Evolutionary conservation across 2,888 invertebrate genomes (phyloP).

Genomic region (Lycocerus yunnanus): DNA sequence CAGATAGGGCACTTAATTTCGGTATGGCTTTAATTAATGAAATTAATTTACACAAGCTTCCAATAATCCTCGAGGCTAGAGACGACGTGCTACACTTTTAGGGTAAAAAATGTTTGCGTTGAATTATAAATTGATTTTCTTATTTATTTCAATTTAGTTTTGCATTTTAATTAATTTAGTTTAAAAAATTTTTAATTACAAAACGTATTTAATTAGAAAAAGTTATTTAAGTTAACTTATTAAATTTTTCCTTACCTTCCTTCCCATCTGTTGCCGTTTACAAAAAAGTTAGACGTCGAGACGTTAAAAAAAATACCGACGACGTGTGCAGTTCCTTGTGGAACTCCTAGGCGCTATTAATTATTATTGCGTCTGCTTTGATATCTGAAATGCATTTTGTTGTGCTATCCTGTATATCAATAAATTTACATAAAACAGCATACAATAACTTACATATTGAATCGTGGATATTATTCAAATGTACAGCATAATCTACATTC

Average conservation of each 20-base stretch:
- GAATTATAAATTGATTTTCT: conserved; percentile 9
- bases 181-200: not conserved
- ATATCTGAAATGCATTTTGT: not conserved
- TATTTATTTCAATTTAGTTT: conserved; percentile 5
- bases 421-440: not conserved
- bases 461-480: conserved; percentile 11
- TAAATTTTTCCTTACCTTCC: not conserved
- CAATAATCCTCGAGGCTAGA: conserved; percentile 40
- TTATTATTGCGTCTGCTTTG: not conserved
- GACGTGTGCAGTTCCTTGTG: not conserved
- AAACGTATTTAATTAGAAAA: not conserved
- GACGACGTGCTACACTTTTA: conserved; percentile 19
- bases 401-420: not conserved
- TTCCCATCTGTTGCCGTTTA: not conserved
- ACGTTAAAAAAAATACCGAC: not conserved
- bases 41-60: conserved; percentile 47
- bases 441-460: conserved; percentile 9
- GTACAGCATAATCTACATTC: conserved; percentile 14
- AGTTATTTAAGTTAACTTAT: not conserved
- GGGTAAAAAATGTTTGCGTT: conserved; percentile 1
- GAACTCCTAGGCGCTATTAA: not conserved
- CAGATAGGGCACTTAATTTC: conserved; percentile 41
- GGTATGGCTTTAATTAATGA: conserved; percentile 46
- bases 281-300: not conserved
- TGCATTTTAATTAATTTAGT: conserved; percentile 4